Percentiles rank a stretch among this genome's conserved stretches.
Conservation (phyloP, 2,888 invertebrate genomes). For the Dryadula phaetusa region DNA sequence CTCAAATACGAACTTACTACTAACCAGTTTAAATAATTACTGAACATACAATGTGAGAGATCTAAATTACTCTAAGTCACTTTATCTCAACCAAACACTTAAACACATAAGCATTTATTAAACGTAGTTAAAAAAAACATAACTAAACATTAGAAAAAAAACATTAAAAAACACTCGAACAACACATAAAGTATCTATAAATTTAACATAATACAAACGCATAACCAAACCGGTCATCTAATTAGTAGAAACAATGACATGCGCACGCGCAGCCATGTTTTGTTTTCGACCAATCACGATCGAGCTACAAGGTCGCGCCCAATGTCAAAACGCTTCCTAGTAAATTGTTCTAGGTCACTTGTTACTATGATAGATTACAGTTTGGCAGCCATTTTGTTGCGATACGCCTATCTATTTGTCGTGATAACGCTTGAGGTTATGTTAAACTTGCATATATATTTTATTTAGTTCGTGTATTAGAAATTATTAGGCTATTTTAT, state of each 20-base stretch:
- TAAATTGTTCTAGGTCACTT: slow-evolving; percentile 71
- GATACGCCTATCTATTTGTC: slow-evolving; percentile 40
- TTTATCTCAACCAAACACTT: too few relatives aligned
- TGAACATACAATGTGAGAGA: too few relatives aligned
- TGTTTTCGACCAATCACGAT: slow-evolving; percentile 67
- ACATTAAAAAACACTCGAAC: neutral
- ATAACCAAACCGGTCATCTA: slow-evolving; percentile 74
- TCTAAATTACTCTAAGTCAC: too few relatives aligned
- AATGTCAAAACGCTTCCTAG: slow-evolving; percentile 83
- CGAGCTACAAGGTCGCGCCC: slow-evolving; percentile 71
- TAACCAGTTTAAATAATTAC: too few relatives aligned
- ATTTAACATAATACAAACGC: slow-evolving; percentile 12
- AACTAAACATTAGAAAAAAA: neutral
- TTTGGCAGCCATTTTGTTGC: slow-evolving; percentile 74
- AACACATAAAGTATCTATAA: slow-evolving; percentile 22
- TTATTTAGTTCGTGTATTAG: too few relatives aligned
- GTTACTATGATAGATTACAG: slow-evolving; percentile 72
- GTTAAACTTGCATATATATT: neutral
- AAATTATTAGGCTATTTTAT: neutral
- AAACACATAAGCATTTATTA: too few relatives aligned
- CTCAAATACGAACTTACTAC: too few relatives aligned
- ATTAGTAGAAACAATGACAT: slow-evolving; percentile 77
- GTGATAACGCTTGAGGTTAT: slow-evolving; percentile 9
- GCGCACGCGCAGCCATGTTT: slow-evolving; percentile 76
- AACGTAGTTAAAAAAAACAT: slow-evolving; percentile 1